Base-by-base conservation (phyloP, 2,888 invertebrate species). In the Homarus gammarus region DNA sequence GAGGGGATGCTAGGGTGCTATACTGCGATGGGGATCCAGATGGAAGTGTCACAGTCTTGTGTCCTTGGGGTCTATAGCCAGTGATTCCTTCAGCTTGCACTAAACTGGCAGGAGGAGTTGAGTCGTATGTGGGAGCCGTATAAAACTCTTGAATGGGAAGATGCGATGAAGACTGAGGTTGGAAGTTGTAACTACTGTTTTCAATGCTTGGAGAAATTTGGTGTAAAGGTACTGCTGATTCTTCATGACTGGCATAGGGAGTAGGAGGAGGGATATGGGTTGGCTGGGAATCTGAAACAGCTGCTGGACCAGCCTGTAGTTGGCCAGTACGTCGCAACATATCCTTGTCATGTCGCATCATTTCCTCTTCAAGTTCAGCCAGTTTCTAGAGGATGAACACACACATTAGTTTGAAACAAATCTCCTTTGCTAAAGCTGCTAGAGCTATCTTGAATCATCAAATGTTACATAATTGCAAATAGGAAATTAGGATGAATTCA, bases 291-390 rank as follows among this genome's bases (percentile, higher is more conserved):
- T 70, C 40, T 44, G 73, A 27, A 38, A 12, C 61, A 44, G 27
- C 68, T n/a, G 79, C 10, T 6, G 83, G 49, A 10, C 36, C 72
- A 10, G 18, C 51, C 36, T 75, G n/a, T 31, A 88, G 51, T 44
- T 88, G 78, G 15, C 89, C 84, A 49, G 72, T 82, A 27, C 87
- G 81, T 8, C 87, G 90, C 18, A 92, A 38, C 83, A 92, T 90
- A 68, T 84, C 87, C 49, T 90, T 77, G 79, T 92, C 91, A 72
- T 92, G 91, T 5, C 81, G 81, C 85, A 90, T 84, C 91, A 92
- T 92, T 77, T 92, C 91, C 12, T 83, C 88, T 73, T 92, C 91
- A 33, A 92, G 86, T 79, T 92, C 91, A 72, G 90, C 90, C 49
- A 92, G 87, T 89, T 90, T 90, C 90, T 90, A 75, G 10, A 72